Evolutionary conservation across 2,797 vertebrate genomes (phyloP).

Genomic region (Amblyraja radiata): DNA sequence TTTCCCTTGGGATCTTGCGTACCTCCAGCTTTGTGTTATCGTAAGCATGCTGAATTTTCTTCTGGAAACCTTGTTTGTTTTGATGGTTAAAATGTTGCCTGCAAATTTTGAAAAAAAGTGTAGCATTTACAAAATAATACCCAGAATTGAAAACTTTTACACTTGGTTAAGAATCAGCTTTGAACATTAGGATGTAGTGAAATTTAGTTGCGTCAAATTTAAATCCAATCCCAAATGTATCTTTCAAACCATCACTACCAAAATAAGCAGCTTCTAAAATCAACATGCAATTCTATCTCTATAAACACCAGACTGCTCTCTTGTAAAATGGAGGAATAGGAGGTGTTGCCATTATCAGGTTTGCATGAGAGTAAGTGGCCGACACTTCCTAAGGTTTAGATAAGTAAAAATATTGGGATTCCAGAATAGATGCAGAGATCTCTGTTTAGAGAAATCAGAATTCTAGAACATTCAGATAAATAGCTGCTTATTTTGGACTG

Average conservation of each 20-base stretch:
- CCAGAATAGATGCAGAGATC: no score
- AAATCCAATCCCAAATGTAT: not conserved
- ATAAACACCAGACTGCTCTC: no score
- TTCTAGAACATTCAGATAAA: no score
- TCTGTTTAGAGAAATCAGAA: no score
- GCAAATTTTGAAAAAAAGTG: not conserved
- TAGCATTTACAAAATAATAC: not conserved
- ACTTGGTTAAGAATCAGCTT: not conserved
- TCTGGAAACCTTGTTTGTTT: conserved; percentile 76
- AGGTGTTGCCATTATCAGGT: no score
- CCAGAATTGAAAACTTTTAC: not conserved
- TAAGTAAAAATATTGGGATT: no score
- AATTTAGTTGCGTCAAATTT: not conserved
- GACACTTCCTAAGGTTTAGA: no score
- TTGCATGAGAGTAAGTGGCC: no score
- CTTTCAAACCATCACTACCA: not conserved
- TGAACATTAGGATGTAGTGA: not conserved
- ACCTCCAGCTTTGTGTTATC: conserved; percentile 93
- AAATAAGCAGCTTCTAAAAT: not conserved
- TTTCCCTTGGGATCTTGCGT: conserved; percentile 82
- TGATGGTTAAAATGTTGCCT: conserved; percentile 83
- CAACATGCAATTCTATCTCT: no score
- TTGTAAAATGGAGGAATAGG: no score
- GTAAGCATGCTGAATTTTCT: conserved; percentile 72
- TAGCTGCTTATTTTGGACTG: no score